Conservation (phyloP, 1,140 invertebrate genomes). For the Gerris buenoi region DNA sequence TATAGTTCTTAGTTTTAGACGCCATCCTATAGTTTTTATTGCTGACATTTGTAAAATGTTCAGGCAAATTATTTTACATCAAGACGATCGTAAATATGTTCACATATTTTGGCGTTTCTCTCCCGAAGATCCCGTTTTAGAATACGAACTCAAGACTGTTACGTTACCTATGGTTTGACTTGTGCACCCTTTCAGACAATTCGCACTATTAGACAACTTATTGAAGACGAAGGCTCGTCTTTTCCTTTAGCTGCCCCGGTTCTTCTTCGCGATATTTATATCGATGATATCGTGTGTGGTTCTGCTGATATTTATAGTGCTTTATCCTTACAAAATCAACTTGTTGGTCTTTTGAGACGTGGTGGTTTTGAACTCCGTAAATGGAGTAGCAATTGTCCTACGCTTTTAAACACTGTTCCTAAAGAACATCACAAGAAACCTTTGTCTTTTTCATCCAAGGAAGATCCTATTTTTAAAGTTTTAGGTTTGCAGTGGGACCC, state of each 20-base stretch:
- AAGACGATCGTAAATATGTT: conserved; percentile 11
- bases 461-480: conserved; percentile 2
- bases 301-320: conserved; percentile 16
- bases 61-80: conserved; percentile 24
- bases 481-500: conserved; percentile 19
- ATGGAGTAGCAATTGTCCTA: conserved; percentile 6
- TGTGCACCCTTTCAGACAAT: conserved; percentile 27
- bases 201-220: conserved; percentile 25
- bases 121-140: conserved; percentile 12
- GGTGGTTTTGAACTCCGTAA: conserved; percentile 19
- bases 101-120: conserved; percentile 20
- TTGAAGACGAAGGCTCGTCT: conserved; percentile 18
- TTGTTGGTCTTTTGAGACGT: conserved; percentile 11
- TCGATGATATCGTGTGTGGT: conserved; percentile 32
- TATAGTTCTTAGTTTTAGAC: neutral
- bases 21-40: neutral
- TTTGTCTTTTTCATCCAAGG: neutral
- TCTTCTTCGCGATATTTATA: conserved; percentile 29
- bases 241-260: conserved; percentile 21
- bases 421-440: neutral
- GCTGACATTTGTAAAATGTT: neutral
- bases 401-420: neutral
- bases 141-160: conserved; percentile 25
- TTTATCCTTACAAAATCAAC: conserved; percentile 11
- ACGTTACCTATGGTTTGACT: conserved; percentile 28